Evolutionary conservation across 2,797 vertebrate species (phyloP), one percentile per base, ranked within the genome.

Genomic region (Oreochromis grahami): DNA sequence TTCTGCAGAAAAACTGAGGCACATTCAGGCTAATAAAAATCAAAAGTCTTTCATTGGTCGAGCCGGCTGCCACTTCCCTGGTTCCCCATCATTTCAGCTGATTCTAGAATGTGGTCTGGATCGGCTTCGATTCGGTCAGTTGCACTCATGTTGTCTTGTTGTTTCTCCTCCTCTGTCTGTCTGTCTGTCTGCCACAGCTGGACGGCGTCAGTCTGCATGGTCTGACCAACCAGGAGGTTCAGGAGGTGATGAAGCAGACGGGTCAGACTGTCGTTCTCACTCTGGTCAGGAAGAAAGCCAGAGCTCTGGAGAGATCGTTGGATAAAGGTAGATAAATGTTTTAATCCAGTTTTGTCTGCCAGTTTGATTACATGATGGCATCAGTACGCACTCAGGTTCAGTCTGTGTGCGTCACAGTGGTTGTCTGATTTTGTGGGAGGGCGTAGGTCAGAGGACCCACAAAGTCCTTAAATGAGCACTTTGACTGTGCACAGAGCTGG

Each of bases 161-260:
- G 7, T 72, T 72, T 32, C 41, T 19, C 14, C 41, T 72, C 2
- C 5, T 45, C 15, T 26, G 26, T 26, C 26, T 68, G 7, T 45
- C 15, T 26, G 26, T 26, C 26, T 68, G 7, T 41, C 19, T 56
- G 21, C 82, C n/a, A 58, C 89, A 99, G 98, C 92, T 99, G 65
- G 96, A 99, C 50, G 97, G 97, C 5, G 76, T 99, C 74, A 98
- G 97, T 84, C 97, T 99, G 26, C 97, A 98, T 26, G 97, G 97
- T 68, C 96, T 97, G 92, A 97, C 95, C 88, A 99, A 98, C 81
- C 97, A 97, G 78, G 97, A 99, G 85, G 98, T 99, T 45, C 95
- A 99, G 53, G 96, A 98, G 84, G 97, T 96, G 0, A 96, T 99
- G 96, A 96, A 96, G 76, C 96, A 94, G 83, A 96, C 97, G 0